Evolutionary conservation across 2,888 invertebrate species (phyloP), one percentile per base, ranked within the genome.

Genomic region (Odontocerum albicorne): DNA sequence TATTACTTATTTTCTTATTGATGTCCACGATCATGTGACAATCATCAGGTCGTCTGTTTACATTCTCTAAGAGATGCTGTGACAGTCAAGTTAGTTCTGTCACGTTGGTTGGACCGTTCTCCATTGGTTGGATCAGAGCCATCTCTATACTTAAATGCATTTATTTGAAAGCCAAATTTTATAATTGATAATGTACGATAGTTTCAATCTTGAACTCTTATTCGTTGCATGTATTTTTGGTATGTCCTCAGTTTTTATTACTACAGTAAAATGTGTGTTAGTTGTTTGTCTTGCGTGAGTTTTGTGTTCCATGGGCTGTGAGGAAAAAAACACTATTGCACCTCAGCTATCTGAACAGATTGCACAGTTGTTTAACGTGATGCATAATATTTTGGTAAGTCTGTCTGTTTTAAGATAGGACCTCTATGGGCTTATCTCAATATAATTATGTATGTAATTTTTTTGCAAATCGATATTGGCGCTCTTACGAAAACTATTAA

Each of bases 361-460:
- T 15, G 54, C 47, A 36, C 42, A 40, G 42, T 17, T 40, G 47
- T 42, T 39, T 12, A 15, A 40, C 2, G 35, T 43, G 4, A 42
- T 54, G 42, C 43, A 43, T 20, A 47, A 32, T 31, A 35, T 54
- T 13, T 36, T 47, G 47, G 54, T 54, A 10, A 39, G 49, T 7
- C n/a, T n/a, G n/a, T n/a, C n/a, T n/a, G n/a, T n/a, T n/a, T n/a
- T n/a, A n/a, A n/a, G n/a, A n/a, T n/a, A n/a, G n/a, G n/a, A n/a
- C n/a, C n/a, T n/a, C n/a, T n/a, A n/a, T n/a, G n/a, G n/a, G n/a
- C n/a, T n/a, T n/a, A n/a, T n/a, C n/a, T n/a, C n/a, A n/a, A n/a
- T n/a, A n/a, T n/a, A n/a, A n/a, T n/a, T n/a, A n/a, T n/a, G n/a
- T n/a, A n/a, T n/a, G n/a, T n/a, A n/a, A n/a, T n/a, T n/a, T n/a